These are phyloP conservation scores for Drosophila lacertosa DNA, from an alignment of 1,140 invertebrate species.

Conservation along the genomic window DNA sequence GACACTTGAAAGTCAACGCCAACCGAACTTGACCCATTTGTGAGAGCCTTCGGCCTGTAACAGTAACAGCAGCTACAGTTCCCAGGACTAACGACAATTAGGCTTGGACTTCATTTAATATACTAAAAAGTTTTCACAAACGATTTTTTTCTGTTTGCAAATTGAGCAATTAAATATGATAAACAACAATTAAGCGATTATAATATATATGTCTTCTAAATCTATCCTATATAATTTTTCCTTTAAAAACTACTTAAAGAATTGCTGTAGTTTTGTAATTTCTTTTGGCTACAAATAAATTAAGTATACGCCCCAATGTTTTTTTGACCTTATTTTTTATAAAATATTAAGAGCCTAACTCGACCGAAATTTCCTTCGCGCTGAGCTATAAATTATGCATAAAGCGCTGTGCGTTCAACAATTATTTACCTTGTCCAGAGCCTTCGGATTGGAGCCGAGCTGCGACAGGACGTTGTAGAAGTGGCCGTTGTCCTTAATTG, in stretches of 20 bases:
- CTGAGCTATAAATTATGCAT: slow-evolving; percentile 27
- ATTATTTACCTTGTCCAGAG: slow-evolving; percentile 91
- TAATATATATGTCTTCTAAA: too few relatives aligned
- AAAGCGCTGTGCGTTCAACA: neutral
- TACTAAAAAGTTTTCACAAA: neutral
- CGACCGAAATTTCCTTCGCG: too few relatives aligned
- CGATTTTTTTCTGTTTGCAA: neutral
- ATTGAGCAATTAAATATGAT: neutral
- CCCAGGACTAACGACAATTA: slow-evolving; percentile 10
- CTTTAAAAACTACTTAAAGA: too few relatives aligned
- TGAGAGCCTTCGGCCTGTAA: too few relatives aligned
- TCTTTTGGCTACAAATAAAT: too few relatives aligned
- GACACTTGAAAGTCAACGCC: slow-evolving; percentile 59
- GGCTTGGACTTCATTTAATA: neutral
- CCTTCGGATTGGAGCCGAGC: slow-evolving; percentile 92
- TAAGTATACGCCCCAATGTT: too few relatives aligned
- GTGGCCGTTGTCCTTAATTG: slow-evolving; percentile 93
- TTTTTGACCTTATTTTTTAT: too few relatives aligned
- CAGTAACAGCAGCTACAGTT: slow-evolving; percentile 30
- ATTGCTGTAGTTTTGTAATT: too few relatives aligned
- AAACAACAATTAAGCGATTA: neutral
- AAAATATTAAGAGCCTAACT: too few relatives aligned
- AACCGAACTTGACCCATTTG: slow-evolving; percentile 46
- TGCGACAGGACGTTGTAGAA: slow-evolving; percentile 94
- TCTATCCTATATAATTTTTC: too few relatives aligned